Evolutionary conservation across 2,888 invertebrate genomes (phyloP), one percentile per base, ranked within the genome.

Genomic region (Drosophila macrothrix): DNA sequence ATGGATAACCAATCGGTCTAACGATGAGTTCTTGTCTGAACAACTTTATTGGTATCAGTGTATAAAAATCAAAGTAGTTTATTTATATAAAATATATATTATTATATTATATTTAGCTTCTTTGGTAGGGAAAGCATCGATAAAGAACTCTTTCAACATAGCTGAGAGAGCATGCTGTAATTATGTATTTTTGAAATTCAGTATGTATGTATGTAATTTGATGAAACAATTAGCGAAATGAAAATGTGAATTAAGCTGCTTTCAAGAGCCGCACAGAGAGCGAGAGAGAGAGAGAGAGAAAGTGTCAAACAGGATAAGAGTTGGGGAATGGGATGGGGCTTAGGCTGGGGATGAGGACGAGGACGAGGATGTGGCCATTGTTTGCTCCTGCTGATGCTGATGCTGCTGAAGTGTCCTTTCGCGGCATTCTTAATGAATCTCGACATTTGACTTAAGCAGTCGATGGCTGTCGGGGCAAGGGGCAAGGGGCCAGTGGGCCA

Each of bases 181-280:
- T 12, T 29, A 29, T n/a, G n/a, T 29, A 12, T 52, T 19, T 53
- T 19, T 5, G 50, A 16, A 35, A n/a, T 55, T 25, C 25, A 28
- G 7, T 43, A 6, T 53, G 22, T 58, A 19, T 53, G 33, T 33
- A n/a, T 35, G 54, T 74, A 68, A 69, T 67, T 73, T 82, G 71
- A 72, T 70, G 67, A 70, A 72, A 76, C 76, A 83, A 83, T 83
- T 78, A 80, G 69, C 64, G 78, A 67, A 76, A 59, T 52, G 63
- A 68, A 72, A 81, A 75, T 71, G 78, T 62, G 67, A 74, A 69
- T 83, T 74, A 78, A 83, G 74, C 73, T 59, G 73, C 74, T 74
- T 81, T 81, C 41, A 73, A 67, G 62, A 63, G 70, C 46, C 71
- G 46, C 58, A 33, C 56, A 4, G 14, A 63, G 37, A 19, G 14